Evolutionary conservation across 1,140 invertebrate species (phyloP), one percentile per base, ranked within the genome.

Genomic region (Ceratosolen solmsi): DNA sequence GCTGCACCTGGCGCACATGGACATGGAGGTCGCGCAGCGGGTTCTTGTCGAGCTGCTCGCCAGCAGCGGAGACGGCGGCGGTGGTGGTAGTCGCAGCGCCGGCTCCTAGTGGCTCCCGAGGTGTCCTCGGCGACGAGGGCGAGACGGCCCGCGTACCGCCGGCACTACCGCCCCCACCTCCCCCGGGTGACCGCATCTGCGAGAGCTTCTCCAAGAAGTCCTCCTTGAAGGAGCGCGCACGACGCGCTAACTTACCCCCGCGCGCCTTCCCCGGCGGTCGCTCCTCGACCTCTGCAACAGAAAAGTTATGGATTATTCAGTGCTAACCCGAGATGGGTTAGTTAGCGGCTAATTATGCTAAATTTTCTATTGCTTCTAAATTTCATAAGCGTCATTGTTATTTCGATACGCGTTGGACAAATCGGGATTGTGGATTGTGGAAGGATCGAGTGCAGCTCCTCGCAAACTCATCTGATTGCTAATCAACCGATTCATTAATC

Each of bases 141-240:
- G 90, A 92, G 30, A 91, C 91, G 1, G 90, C 89, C 38, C 91
- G 87, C 9, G 85, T 87, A 5, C 85, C 87, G n/a, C 85, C 81
- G 38, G 85, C 68, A 20, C 86, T 71, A 13, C 84, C 85, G 1
- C 87, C 84, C 8, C 87, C 84, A 74, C 86, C 84, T 36, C 84
- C 90, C 8, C 89, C 89, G 15, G 95, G 95, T 75, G 95, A 95
- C 83, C 96, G 94, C 94, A 97, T 97, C 90, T 96, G 95, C 78
- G 95, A 96, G 86, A 97, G 94, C 91, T 96, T 96, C 88, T 96
- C 96, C 87, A 97, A 93, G 86, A 97, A 94, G 91, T 97, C 96
- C 93, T 97, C 96, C 90, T 98, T 97, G 91, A 98, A 97, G 84
- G 96, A 97, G 83, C 96, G 94, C 63, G 96, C 96, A 78, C 96